A percentile compares a stretch with the other conserved stretches of the same genome.
Conservation (phyloP, 2,888 invertebrate species). For the Mycalesis mineus region DNA sequence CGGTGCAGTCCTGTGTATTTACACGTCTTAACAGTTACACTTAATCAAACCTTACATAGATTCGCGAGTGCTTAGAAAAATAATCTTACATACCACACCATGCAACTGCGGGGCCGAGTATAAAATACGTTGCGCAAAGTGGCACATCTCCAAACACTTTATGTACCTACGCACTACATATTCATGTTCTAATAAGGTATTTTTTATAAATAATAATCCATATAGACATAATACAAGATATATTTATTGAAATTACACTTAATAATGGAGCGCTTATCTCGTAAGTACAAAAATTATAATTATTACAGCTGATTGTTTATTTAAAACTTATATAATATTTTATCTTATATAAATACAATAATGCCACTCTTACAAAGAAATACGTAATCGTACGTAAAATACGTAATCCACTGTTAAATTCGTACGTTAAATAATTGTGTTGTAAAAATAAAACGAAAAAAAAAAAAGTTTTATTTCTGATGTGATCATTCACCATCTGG, state of each 20-base stretch:
- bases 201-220: constrained; percentile 3
- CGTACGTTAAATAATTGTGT: too few relatives aligned
- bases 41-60: constrained; percentile 58
- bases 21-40: constrained; percentile 66
- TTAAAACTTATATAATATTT: too few relatives aligned
- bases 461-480: too few relatives aligned
- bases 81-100: constrained; percentile 43
- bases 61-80: constrained; percentile 58
- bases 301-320: not conserved
- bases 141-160: not conserved
- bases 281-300: constrained; percentile 8
- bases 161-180: not conserved
- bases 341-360: too few relatives aligned
- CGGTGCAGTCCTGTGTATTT: constrained; percentile 60
- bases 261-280: constrained; percentile 9
- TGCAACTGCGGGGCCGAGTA: constrained; percentile 23
- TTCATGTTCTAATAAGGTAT: not conserved
- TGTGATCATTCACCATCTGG: too few relatives aligned
- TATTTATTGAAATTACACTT: constrained; percentile 11
- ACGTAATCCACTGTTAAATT: too few relatives aligned
- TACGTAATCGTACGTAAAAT: not conserved
- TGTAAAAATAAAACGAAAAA: too few relatives aligned
- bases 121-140: constrained; percentile 11
- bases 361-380: not conserved
- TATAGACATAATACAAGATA: constrained; percentile 2